phyloP scores from a whole-genome alignment of 1,140 invertebrate genomes.

The Hyphantria cunea region DNA sequence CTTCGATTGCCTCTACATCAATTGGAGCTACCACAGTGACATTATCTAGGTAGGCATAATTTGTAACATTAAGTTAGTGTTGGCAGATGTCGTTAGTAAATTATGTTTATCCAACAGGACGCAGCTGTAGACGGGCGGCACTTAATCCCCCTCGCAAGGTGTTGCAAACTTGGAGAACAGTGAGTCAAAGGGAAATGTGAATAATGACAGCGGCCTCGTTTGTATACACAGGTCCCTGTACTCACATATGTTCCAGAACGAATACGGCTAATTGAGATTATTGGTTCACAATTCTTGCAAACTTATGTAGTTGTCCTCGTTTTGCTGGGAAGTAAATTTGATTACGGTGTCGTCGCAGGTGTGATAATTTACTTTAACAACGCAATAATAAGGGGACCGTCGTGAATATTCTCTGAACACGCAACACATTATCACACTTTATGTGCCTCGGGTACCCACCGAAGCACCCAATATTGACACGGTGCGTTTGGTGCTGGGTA shows the following conservation, averaged over 20 bases:
- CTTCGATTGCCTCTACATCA: constrained; percentile 36
- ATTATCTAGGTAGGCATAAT: constrained; percentile 39
- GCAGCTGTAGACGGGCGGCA: constrained; percentile 57
- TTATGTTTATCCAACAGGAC: constrained; percentile 67
- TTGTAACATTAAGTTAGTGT: constrained; percentile 55
- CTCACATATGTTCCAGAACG: constrained; percentile 2
- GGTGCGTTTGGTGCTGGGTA: too few species aligned
- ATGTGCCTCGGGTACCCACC: constrained; percentile 4
- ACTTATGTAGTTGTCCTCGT: neutral
- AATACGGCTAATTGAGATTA: constrained; percentile 15
- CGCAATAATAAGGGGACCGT: constrained; percentile 24
- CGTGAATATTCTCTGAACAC: constrained; percentile 12
- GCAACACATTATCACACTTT: constrained; percentile 22
- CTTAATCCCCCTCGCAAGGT: constrained; percentile 59
- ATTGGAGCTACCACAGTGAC: constrained; percentile 29
- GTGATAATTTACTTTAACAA: constrained; percentile 29
- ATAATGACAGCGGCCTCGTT: constrained; percentile 52
- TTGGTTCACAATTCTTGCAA: neutral
- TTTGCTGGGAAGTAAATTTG: constrained; percentile 3
- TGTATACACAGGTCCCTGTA: constrained; percentile 33
- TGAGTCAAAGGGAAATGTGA: constrained; percentile 61
- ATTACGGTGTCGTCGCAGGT: constrained; percentile 16
- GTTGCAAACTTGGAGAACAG: constrained; percentile 52
- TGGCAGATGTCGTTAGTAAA: constrained; percentile 65
- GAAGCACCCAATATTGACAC: constrained; percentile 22